Evolutionary conservation across 1,140 invertebrate genomes (phyloP).

Genomic region (Euschistus heros): DNA sequence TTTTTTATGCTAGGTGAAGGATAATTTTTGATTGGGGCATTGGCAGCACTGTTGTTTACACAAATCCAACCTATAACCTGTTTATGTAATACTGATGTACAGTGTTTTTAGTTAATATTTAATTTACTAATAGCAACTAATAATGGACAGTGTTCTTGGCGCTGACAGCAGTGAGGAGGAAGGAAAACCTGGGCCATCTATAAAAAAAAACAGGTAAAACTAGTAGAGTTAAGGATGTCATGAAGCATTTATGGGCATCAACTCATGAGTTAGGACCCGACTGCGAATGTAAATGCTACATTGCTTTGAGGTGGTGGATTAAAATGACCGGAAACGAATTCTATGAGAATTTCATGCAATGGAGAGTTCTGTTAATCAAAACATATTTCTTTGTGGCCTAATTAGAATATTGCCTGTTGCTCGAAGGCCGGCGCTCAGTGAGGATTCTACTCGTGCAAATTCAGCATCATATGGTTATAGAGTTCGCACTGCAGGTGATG

Average conservation of each 20-base stretch:
- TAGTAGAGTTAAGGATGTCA: background rate
- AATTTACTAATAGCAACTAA: too few relatives aligned
- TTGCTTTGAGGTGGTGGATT: background rate
- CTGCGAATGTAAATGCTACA: background rate
- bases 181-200: too few relatives aligned
- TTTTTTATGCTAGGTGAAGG: too few relatives aligned
- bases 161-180: too few relatives aligned
- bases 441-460: background rate
- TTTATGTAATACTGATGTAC: too few relatives aligned
- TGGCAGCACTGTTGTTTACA: too few relatives aligned
- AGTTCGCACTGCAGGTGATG: background rate
- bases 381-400: background rate
- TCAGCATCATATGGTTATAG: background rate
- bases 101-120: too few relatives aligned
- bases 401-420: background rate
- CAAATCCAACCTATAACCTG: too few relatives aligned
- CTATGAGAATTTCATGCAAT: background rate
- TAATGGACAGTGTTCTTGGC: too few relatives aligned
- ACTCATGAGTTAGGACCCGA: background rate
- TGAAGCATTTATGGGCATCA: background rate
- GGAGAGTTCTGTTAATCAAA: background rate
- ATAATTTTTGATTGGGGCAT: too few relatives aligned
- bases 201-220: too few relatives aligned
- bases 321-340: background rate
- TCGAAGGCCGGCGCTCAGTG: background rate